Evolutionary conservation across 2,797 vertebrate genomes (phyloP).

Genomic region (Malurus leucopterus): DNA sequence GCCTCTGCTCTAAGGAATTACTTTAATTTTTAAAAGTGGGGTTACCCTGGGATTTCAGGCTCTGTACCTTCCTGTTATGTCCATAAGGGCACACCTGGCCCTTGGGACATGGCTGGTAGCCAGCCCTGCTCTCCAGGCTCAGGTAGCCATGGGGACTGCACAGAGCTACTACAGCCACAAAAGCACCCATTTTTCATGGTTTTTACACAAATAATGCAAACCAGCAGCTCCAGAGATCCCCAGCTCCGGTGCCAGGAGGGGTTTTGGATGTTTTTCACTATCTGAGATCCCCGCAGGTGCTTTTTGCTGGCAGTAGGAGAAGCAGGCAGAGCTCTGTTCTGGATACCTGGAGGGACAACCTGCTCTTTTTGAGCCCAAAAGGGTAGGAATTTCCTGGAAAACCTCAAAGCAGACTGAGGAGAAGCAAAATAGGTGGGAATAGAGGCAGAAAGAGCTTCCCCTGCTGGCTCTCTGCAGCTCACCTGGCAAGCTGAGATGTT

Average conservation of each 20-base stretch:
- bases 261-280: neutral
- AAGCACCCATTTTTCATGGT: fast-evolving
- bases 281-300: neutral
- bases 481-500: conserved; percentile 79
- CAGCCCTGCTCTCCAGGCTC: conserved; percentile 76
- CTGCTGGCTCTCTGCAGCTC: neutral
- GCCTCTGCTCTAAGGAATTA: neutral
- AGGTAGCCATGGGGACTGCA: conserved; percentile 70
- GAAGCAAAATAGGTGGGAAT: fast-evolving
- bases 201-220: neutral
- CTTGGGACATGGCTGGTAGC: conserved; percentile 79
- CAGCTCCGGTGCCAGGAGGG: neutral
- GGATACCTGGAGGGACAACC: neutral
- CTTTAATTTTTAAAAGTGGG: neutral
- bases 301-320: neutral
- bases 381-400: neutral
- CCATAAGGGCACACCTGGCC: conserved; percentile 73
- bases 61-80: conserved; percentile 71
- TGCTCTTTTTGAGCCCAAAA: neutral
- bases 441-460: neutral
- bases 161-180: neutral
- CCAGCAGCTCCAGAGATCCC: neutral
- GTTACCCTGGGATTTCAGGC: neutral
- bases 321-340: neutral
- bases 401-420: neutral